Evolutionary conservation across 1,140 invertebrate genomes (phyloP), one percentile per base, ranked within the genome.

Genomic region (Drosophila seguyi): DNA sequence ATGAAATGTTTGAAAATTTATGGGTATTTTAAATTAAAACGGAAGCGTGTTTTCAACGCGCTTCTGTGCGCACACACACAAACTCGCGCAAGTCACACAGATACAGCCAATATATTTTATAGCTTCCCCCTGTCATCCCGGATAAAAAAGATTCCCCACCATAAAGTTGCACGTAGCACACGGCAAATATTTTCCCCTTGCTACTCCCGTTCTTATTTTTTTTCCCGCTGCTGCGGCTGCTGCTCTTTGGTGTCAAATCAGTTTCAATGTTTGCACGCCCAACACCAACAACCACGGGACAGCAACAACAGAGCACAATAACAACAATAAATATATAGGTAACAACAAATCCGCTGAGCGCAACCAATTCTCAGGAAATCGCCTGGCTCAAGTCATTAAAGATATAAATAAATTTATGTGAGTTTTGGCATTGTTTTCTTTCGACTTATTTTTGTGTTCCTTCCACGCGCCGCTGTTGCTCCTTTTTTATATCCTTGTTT

Each of bases 11-110:
- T 79, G 83, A 88, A 92, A 92, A 92, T 92, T 92, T 92, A 92
- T 92, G 91, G 88, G 85, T 91, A 92, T 92, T 92, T 92, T 91
- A 92, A 92, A 92, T 92, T 92, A 92, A 92, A 92, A 92, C 90
- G 91, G 91, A 92, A 92, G 88, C 87, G 91, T 88, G 91, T 91
- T 92, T 92, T 90, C 78, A 88, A 68, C 90, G 79, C 82, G 67
- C 73, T 67, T 47, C 66, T 66, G 22, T 36, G 31, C 29, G 63
- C 75, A 68, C 75, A 25, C 25, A 60, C 45, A 72, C 55, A 69
- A 50, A 47, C 27, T 20, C 34, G 48, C 44, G 22, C 52, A 34
- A 57, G 67, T 34, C 44, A 65, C 53, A 71, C 62, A 75, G 56
- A 75, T 68, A 88, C 80, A 84, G 85, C 87, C 84, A 88, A 90